Percentiles rank a stretch among this genome's conserved stretches.
These are phyloP conservation scores for Mus musculus DNA, from an alignment of 2,113 vertebrate species.

Conservation along the genomic window GRCm39 chr3:79184001-79184500, in stretches of 20 bases:
- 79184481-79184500: neutral
- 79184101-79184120: neutral
- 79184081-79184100: neutral
- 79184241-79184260: conserved; percentile 16
- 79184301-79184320: too few relatives aligned
- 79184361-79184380: too few relatives aligned
- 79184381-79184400: too few relatives aligned
- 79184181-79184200: neutral
- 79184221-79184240: neutral
- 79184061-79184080: neutral
- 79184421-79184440: too few relatives aligned
- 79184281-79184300: too few relatives aligned
- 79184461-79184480: neutral
- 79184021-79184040: neutral
- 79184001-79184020: neutral
- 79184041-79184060: neutral
- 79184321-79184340: too few relatives aligned
- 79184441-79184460: too few relatives aligned
- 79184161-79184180: neutral
- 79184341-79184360: too few relatives aligned
- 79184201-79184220: neutral
- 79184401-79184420: too few relatives aligned
- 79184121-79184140: neutral
- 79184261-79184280: neutral
- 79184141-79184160: neutral